Conservation (phyloP, 2,888 invertebrate species). For the Fragum sueziense region DNA sequence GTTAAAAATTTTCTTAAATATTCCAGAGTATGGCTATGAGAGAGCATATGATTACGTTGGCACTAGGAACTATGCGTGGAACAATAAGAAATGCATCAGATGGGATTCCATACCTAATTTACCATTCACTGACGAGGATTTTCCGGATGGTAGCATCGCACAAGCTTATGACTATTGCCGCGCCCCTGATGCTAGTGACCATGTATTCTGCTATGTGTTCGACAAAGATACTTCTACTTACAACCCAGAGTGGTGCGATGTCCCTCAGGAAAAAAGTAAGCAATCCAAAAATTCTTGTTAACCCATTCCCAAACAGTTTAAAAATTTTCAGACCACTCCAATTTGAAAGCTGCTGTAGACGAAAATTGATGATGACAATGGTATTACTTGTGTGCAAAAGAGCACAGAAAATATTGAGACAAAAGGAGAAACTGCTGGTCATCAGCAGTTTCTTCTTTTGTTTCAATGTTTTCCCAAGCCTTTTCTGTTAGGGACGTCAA, state of each 20-base stretch:
- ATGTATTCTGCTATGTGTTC: not conserved
- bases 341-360: too few species aligned
- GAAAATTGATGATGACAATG: too few species aligned
- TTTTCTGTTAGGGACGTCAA: too few species aligned
- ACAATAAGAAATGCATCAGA: not conserved
- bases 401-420: too few species aligned
- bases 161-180: not conserved
- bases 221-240: not conserved
- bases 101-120: not conserved
- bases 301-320: too few species aligned
- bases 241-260: not conserved
- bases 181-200: not conserved
- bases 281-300: too few species aligned
- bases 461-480: too few species aligned
- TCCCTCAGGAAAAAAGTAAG: not conserved
- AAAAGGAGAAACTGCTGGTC: too few species aligned
- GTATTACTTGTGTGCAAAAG: too few species aligned
- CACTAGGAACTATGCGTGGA: not conserved
- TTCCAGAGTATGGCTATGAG: not conserved
- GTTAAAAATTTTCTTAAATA: not conserved
- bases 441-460: too few species aligned
- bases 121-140: not conserved
- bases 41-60: not conserved
- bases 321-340: too few species aligned
- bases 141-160: slow-evolving; percentile 3